Evolutionary conservation across 2,797 vertebrate genomes (phyloP).

Genomic region (Martes flavigula): DNA sequence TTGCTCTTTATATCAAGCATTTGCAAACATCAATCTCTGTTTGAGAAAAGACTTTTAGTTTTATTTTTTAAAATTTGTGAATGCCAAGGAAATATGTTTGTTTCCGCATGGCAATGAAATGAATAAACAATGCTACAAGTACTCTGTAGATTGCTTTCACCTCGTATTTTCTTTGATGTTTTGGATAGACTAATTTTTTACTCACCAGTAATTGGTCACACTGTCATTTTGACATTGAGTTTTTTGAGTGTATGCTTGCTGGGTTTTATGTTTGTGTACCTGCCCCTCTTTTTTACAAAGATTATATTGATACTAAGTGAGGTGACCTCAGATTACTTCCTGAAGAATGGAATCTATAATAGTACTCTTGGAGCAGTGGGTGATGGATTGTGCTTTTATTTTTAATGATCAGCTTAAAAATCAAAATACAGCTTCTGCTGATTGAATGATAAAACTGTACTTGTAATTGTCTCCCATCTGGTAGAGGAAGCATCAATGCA

Average conservation of each 20-base stretch:
- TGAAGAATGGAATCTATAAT: neutral
- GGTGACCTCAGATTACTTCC: neutral
- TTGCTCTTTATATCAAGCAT: neutral
- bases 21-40: neutral
- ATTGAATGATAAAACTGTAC: neutral
- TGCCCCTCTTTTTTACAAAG: neutral
- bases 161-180: neutral
- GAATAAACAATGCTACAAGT: neutral
- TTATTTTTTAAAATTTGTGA: neutral
- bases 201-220: neutral
- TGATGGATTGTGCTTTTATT: neutral
- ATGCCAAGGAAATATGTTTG: neutral
- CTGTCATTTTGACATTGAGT: neutral
- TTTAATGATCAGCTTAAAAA: constrained; percentile 3
- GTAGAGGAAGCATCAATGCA: neutral
- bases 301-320: neutral
- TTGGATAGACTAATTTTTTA: neutral
- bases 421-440: neutral
- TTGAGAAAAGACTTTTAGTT: neutral
- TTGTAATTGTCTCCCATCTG: neutral
- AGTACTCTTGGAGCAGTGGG: neutral
- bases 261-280: neutral
- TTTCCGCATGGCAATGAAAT: neutral
- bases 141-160: neutral
- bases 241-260: neutral